Evolutionary conservation across 2,113 vertebrate genomes (phyloP), one percentile per base, ranked within the genome.

Genomic region (Arvicanthis niloticus): DNA sequence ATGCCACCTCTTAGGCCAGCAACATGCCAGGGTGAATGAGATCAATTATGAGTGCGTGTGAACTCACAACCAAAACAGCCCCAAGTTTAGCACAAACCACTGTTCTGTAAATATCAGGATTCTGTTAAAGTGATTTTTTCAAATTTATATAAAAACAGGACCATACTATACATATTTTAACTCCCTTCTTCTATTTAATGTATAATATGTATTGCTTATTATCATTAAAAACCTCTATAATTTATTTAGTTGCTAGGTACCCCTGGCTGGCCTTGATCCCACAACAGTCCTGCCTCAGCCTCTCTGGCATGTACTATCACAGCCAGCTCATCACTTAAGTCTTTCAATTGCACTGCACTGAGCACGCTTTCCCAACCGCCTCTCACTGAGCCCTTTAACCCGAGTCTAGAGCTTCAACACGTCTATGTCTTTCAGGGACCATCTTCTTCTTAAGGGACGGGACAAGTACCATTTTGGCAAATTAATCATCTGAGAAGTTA

Each of bases 201-300:
- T 56, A 3, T n/a, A 96, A 70, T 56, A 48, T 0, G 51, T 29
- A 91, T 42, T 90, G 37, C 12, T 82, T 68, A 2, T 72, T 72
- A 53, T 48, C n/a, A 92, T 72, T 51, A 80, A 89, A 15, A 88
- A 65, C 86, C 82, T 93, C 53, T 78, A 15, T 76, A 93, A 48
- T 72, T 73, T 65, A 12, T 7, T 40, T 88, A 29, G n/a, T 21
- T 88, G 37, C 51, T 73, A 73, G n/a, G 24, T 29, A 58, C 11
- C 5, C 15, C 37, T 56, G 24, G 68, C 2, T 58, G 48, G 22
- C 12, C 65, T 72, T 72, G 12, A 58, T 3, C 15, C 11, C 37
- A 58, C 51, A 56, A 17, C 4, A 51, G 11, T 19, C 8, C 51
- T 42, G 24, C 51, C 51, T 73, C 67, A 40, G 68, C 15, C 51